Evolutionary conservation across 2,113 vertebrate species (phyloP).

Genomic region (Pteronura brasiliensis): DNA sequence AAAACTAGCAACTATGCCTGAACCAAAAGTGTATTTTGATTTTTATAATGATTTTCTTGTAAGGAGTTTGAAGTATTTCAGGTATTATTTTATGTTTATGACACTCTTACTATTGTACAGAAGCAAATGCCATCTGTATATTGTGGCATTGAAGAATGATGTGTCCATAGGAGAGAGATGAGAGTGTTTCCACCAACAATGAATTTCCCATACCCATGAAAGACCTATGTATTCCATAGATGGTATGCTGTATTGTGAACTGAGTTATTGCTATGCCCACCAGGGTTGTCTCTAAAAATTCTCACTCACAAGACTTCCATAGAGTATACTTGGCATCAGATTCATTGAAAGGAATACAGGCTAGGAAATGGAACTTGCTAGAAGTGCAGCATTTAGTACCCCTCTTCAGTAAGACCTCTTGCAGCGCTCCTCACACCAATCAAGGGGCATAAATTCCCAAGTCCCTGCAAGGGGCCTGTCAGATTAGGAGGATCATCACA

Average conservation of each 20-base stretch:
- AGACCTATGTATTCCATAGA: neutral
- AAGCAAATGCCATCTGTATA: neutral
- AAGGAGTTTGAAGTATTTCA: neutral
- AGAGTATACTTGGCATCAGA: neutral
- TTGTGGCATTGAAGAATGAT: neutral
- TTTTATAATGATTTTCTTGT: slow-evolving; percentile 1
- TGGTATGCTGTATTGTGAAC: neutral
- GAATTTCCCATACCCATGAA: neutral
- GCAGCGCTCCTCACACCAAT: neutral
- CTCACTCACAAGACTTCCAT: neutral
- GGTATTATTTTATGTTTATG: neutral
- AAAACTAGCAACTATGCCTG: neutral
- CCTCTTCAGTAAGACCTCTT: neutral
- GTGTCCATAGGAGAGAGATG: neutral
- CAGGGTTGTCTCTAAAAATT: neutral
- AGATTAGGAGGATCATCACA: neutral
- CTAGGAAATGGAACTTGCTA: neutral
- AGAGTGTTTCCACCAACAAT: neutral
- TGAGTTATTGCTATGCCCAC: neutral
- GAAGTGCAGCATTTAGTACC: neutral
- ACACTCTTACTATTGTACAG: neutral
- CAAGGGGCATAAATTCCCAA: neutral
- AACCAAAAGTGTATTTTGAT: neutral
- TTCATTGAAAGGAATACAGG: neutral
- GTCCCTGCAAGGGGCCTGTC: neutral